These are phyloP conservation scores for Campodea augens DNA, from an alignment of 1,140 invertebrate species.

Conservation along the genomic window DNA sequence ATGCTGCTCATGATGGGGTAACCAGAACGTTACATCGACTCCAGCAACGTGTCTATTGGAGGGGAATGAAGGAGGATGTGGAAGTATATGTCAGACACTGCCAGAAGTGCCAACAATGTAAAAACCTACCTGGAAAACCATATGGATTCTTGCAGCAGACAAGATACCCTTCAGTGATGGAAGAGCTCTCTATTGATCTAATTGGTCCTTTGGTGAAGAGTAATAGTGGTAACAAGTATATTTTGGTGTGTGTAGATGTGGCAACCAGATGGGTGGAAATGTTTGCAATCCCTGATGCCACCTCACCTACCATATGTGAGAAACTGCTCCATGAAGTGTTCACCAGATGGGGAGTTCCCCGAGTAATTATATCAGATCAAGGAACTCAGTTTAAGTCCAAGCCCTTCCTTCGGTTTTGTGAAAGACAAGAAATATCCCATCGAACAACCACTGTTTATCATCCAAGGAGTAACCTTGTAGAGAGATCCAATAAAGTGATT, in stretches of 20 bases:
- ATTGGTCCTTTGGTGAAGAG: constrained; percentile 18
- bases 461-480: background rate
- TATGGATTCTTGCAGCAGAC: no score
- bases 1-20: no score
- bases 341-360: constrained; percentile 20
- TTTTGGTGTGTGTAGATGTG: constrained; percentile 20
- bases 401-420: background rate
- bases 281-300: constrained; percentile 21
- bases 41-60: no score
- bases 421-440: no score
- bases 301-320: constrained; percentile 20
- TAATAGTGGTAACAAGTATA: constrained; percentile 17
- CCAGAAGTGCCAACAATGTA: no score
- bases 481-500: constrained; percentile 16
- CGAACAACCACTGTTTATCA: background rate
- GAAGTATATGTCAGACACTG: no score
- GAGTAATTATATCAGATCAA: constrained; percentile 20
- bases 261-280: constrained; percentile 25
- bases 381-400: constrained; percentile 19
- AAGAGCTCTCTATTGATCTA: constrained; percentile 24
- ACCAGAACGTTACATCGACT: no score
- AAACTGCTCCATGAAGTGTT: constrained; percentile 20
- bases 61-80: no score
- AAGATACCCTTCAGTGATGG: no score
- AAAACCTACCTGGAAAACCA: no score